These are phyloP conservation scores for Stenoptilia bipunctidactyla DNA, from an alignment of 2,888 invertebrate species.

Conservation along the genomic window DNA sequence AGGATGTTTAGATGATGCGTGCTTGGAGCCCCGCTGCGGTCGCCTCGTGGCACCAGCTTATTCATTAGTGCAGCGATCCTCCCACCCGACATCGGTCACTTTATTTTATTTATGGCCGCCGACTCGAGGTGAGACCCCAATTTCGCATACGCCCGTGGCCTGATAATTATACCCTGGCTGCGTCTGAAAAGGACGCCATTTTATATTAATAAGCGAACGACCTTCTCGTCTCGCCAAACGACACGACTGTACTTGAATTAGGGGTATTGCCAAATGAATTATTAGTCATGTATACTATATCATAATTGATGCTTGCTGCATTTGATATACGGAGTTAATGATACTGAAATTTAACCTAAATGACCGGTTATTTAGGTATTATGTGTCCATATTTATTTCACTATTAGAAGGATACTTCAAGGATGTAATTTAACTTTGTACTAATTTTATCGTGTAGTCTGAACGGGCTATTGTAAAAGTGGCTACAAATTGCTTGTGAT, in stretches of 20 bases:
- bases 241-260: neutral
- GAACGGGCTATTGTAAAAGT: too few species aligned
- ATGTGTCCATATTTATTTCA: too few species aligned
- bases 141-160: constrained; percentile 63
- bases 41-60: constrained; percentile 30
- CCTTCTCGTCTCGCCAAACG: constrained; percentile 2
- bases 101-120: constrained; percentile 64
- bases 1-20: neutral
- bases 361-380: too few species aligned
- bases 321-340: too few species aligned
- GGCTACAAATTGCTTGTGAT: too few species aligned
- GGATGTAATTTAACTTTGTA: too few species aligned
- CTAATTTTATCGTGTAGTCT: too few species aligned
- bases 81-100: constrained; percentile 56
- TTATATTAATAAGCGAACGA: constrained; percentile 43
- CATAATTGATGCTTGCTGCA: neutral
- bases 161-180: constrained; percentile 64
- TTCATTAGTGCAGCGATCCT: constrained; percentile 62
- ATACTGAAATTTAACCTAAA: too few species aligned
- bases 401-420: too few species aligned
- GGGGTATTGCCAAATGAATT: neutral
- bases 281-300: neutral
- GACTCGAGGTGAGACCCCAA: constrained; percentile 67
- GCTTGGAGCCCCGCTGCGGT: constrained; percentile 11
- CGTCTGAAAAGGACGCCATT: constrained; percentile 55